These are phyloP conservation scores for Micrasema longulum DNA, from an alignment of 1,140 invertebrate species.

Conservation along the genomic window DNA sequence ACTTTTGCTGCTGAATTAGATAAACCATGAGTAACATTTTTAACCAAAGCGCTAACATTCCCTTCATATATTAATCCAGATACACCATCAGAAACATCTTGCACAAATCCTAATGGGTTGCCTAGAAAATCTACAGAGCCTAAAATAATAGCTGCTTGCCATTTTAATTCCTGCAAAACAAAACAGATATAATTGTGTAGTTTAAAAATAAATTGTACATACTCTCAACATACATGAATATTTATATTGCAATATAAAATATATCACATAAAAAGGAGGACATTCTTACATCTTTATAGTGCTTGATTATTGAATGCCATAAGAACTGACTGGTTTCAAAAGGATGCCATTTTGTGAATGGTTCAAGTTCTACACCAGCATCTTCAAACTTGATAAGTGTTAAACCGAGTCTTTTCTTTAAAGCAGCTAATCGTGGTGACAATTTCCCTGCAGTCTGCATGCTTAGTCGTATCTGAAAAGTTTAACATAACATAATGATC, in stretches of 20 bases:
- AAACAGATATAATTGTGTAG: conserved; percentile 40
- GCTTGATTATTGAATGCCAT: conserved; percentile 80
- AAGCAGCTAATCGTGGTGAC: conserved; percentile 76
- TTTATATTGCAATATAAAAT: too few species aligned
- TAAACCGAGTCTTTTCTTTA: conserved; percentile 89
- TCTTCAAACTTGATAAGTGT: conserved; percentile 97
- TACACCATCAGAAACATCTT: conserved; percentile 95
- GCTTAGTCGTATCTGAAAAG: conserved; percentile 78
- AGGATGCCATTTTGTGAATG: conserved; percentile 85
- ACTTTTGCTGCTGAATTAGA: conserved; percentile 98
- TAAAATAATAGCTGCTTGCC: conserved; percentile 94
- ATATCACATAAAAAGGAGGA: neutral
- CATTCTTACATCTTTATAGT: conserved; percentile 80
- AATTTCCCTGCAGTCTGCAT: conserved; percentile 85
- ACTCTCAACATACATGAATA: too few species aligned
- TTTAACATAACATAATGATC: too few species aligned
- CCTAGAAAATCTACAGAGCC: conserved; percentile 98
- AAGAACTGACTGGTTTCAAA: conserved; percentile 90
- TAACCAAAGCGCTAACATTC: conserved; percentile 88
- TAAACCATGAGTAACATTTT: conserved; percentile 96
- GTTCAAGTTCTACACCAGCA: conserved; percentile 91
- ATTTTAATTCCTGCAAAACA: conserved; percentile 83
- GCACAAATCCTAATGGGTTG: conserved; percentile 95
- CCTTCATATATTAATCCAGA: conserved; percentile 92
- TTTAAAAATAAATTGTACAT: too few species aligned